Conservation (phyloP, 2,888 invertebrate genomes). For the Drosophila anomelani region DNA sequence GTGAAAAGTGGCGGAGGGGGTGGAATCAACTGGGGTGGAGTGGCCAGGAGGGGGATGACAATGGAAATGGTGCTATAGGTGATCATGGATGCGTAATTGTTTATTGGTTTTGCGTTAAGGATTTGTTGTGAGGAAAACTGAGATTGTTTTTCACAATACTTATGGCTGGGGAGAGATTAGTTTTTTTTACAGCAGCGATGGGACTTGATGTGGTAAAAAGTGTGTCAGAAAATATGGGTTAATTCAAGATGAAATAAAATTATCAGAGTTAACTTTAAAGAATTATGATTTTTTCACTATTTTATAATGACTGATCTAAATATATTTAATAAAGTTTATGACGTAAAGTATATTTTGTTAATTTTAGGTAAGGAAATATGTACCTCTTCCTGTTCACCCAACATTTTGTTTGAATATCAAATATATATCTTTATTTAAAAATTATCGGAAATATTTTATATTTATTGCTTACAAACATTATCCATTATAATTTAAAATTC, state of each 20-base stretch:
- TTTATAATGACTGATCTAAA: background rate
- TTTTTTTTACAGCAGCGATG: background rate
- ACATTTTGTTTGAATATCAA: too few relatives aligned
- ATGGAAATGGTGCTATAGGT: constrained; percentile 18
- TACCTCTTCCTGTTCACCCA: too few relatives aligned
- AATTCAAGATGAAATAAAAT: background rate
- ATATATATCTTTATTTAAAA: too few relatives aligned
- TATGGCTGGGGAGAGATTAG: constrained; percentile 1
- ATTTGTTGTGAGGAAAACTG: constrained; percentile 34
- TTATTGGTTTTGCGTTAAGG: constrained; percentile 46
- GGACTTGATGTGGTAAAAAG: background rate
- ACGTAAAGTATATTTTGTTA: too few relatives aligned
- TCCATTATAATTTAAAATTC: background rate
- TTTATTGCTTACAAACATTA: background rate
- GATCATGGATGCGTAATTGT: constrained; percentile 46
- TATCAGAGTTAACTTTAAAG: background rate
- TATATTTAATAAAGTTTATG: background rate
- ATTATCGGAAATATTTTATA: background rate
- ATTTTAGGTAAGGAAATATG: too few relatives aligned
- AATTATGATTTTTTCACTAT: background rate
- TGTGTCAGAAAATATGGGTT: background rate
- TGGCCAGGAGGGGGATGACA: constrained; percentile 15
- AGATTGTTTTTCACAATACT: constrained; percentile 24
- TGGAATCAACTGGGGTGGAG: constrained; percentile 13
- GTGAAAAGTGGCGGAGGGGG: constrained; percentile 27